Conservation (phyloP, 2,113 vertebrate species). For the Ammodytes dubius region DNA sequence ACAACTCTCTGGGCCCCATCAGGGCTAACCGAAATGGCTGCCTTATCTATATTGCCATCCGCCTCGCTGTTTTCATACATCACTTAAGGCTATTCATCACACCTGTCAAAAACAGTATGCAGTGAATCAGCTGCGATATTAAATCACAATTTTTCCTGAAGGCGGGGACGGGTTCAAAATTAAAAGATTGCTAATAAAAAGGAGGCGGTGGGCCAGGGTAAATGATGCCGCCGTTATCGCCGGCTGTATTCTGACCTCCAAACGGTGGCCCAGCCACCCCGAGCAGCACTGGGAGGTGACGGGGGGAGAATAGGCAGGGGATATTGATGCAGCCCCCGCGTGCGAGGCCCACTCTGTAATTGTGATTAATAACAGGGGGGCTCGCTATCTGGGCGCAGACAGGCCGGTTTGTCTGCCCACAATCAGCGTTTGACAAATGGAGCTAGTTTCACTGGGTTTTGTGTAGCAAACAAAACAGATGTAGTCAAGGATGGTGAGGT, state of each 20-base stretch:
- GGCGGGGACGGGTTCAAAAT: constrained; percentile 81
- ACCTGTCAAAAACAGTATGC: constrained; percentile 84
- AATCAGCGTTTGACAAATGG: constrained; percentile 98
- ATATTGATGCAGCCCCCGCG: constrained; percentile 89
- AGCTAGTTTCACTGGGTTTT: constrained; percentile 93
- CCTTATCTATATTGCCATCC: constrained; percentile 88
- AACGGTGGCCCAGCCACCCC: constrained; percentile 83
- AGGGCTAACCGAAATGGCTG: constrained; percentile 76
- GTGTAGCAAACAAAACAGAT: constrained; percentile 98
- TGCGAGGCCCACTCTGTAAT: constrained; percentile 92
- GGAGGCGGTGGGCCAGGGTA: constrained; percentile 80
- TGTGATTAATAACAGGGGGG: constrained; percentile 98
- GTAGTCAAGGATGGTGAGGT: constrained; percentile 93
- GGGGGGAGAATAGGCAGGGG: constrained; percentile 77
- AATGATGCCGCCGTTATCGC: constrained; percentile 80
- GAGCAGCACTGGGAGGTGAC: constrained; percentile 78
- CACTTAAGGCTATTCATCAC: constrained; percentile 87
- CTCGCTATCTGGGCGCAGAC: constrained; percentile 94
- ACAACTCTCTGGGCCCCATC: constrained; percentile 73
- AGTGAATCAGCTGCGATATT: constrained; percentile 86
- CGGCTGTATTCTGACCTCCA: constrained; percentile 90
- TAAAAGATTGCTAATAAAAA: constrained; percentile 87
- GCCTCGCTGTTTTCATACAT: constrained; percentile 86
- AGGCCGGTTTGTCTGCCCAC: constrained; percentile 96
- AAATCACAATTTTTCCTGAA: constrained; percentile 83